Evolutionary conservation across 2,113 vertebrate genomes (phyloP).

Genomic region (Tetraodon nigroviridis): DNA sequence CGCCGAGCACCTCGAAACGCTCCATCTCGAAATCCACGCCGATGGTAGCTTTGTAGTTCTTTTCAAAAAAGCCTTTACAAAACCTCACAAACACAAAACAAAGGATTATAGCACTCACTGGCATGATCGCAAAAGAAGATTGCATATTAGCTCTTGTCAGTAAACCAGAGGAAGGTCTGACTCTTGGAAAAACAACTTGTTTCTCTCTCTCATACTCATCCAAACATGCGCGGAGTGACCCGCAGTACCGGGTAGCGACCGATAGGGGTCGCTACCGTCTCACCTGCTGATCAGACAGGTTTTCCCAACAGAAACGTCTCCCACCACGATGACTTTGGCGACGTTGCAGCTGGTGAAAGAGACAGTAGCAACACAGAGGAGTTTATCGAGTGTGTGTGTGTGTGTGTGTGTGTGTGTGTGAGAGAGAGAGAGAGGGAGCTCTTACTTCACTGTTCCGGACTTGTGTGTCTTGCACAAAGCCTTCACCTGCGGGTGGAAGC

Average conservation of each 20-base stretch:
- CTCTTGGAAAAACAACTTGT: not conserved
- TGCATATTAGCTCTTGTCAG: not conserved
- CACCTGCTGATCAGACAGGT: conserved; percentile 95
- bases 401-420: too few species aligned
- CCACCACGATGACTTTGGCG: conserved; percentile 94
- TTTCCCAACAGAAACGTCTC: conserved; percentile 91
- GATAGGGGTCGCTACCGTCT: conserved; percentile 23
- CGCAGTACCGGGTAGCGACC: not conserved
- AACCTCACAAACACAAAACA: conserved; percentile 71
- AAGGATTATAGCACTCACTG: not conserved
- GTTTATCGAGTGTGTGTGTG: not conserved
- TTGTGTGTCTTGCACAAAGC: conserved; percentile 81
- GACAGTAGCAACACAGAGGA: not conserved
- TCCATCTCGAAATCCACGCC: conserved; percentile 99
- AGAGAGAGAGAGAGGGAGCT: not conserved
- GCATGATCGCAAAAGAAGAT: not conserved
- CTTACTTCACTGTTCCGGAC: conserved; percentile 82
- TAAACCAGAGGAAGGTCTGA: not conserved
- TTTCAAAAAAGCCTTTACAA: conserved; percentile 88
- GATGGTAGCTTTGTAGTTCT: conserved; percentile 95
- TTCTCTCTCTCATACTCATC: not conserved
- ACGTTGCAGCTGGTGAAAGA: conserved; percentile 84
- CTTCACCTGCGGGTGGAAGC: conserved; percentile 81
- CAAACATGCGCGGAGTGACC: not conserved
- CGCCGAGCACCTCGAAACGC: conserved; percentile 90